phyloP scores from a whole-genome alignment of 1,140 invertebrate species.

The Caerostris darwini region DNA sequence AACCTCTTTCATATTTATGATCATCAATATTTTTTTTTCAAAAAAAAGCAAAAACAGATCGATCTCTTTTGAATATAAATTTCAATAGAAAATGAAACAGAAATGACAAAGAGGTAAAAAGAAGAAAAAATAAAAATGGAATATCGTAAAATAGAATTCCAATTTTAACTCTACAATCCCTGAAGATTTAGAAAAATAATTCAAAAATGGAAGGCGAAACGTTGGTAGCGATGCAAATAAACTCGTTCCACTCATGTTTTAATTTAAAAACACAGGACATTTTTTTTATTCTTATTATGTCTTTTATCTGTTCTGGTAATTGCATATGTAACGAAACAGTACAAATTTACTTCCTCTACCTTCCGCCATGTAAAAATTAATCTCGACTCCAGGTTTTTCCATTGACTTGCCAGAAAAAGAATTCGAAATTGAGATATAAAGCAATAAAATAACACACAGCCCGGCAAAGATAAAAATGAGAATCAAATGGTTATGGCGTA shows the following conservation, averaged over 20 bases:
- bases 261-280: neutral
- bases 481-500: neutral
- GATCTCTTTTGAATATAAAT: too few species aligned
- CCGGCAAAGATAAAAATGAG: neutral
- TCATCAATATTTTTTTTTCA: too few species aligned
- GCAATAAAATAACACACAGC: neutral
- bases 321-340: neutral
- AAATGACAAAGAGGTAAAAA: too few species aligned
- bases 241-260: neutral
- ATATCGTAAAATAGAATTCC: too few species aligned
- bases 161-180: neutral
- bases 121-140: too few species aligned
- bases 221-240: neutral
- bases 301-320: neutral
- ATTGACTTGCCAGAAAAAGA: neutral
- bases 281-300: neutral
- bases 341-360: neutral
- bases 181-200: neutral
- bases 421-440: neutral
- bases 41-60: too few species aligned
- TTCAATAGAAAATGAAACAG: too few species aligned
- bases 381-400: neutral
- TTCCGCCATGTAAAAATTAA: neutral
- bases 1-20: too few species aligned
- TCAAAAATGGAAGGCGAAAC: neutral